Percentiles rank a stretch among this genome's conserved stretches.
Conservation (phyloP, 2,113 vertebrate species). For the Patagioenas fasciata region DNA sequence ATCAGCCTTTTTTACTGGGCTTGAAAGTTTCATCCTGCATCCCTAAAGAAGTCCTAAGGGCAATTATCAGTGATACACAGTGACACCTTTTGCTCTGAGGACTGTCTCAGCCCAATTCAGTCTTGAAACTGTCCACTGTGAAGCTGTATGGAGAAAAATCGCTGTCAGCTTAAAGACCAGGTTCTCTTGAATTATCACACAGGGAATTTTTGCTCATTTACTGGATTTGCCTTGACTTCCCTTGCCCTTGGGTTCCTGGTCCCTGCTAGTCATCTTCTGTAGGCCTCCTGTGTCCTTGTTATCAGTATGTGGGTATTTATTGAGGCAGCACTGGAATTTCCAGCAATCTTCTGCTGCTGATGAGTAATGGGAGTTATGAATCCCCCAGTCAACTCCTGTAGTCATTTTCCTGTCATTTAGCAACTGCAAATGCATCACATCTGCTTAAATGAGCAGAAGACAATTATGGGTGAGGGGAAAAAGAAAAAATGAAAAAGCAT, state of each 20-base stretch:
- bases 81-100: background rate
- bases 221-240: background rate
- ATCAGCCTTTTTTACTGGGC: background rate
- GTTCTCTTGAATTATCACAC: background rate
- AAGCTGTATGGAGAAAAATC: background rate
- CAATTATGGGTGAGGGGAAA: fast-evolving
- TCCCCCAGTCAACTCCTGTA: background rate
- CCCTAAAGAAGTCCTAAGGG: background rate
- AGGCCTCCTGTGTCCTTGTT: background rate
- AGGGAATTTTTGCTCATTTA: background rate
- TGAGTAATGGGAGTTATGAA: background rate
- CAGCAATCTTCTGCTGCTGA: background rate
- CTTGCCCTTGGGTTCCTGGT: background rate
- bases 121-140: background rate
- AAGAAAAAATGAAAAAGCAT: fast-evolving
- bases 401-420: background rate
- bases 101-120: background rate
- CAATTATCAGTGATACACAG: background rate
- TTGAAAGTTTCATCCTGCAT: background rate
- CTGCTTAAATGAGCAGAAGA: background rate
- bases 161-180: background rate
- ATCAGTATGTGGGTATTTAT: background rate
- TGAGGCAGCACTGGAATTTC: background rate
- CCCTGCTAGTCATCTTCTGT: background rate
- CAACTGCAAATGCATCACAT: background rate